Evolutionary conservation across 2,888 invertebrate species (phyloP).

Genomic region (Habrosyne pyritoides): DNA sequence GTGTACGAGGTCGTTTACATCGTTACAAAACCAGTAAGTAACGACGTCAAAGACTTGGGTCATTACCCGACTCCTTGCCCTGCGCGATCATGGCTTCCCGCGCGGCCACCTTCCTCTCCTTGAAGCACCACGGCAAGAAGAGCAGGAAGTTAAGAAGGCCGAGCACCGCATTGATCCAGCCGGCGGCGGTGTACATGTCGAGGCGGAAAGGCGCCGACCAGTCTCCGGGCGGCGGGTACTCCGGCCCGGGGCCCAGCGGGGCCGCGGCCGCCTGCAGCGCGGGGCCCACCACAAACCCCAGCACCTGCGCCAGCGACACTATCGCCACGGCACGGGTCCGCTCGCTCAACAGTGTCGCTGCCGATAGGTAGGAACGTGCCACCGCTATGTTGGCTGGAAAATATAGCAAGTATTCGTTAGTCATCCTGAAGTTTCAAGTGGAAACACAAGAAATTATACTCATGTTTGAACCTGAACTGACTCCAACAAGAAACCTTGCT

Average conservation of each 20-base stretch:
- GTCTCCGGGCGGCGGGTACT: constrained; percentile 73
- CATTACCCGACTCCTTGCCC: constrained; percentile 86
- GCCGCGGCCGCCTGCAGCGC: constrained; percentile 92
- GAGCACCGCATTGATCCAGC: constrained; percentile 92
- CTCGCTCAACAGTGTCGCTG: constrained; percentile 91
- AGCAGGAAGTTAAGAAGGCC: constrained; percentile 88
- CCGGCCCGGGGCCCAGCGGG: constrained; percentile 86
- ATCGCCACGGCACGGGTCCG: constrained; percentile 92
- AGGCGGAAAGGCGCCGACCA: constrained; percentile 84
- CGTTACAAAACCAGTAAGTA: too few species aligned
- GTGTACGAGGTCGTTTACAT: too few species aligned
- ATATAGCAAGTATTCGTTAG: too few species aligned
- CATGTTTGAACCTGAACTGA: constrained; percentile 90
- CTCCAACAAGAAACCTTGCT: constrained; percentile 91
- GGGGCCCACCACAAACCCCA: constrained; percentile 94
- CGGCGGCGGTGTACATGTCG: constrained; percentile 94
- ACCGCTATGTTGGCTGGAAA: constrained; percentile 90
- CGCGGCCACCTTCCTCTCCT: constrained; percentile 90
- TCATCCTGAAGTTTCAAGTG: too few species aligned
- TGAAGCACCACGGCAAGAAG: constrained; percentile 89
- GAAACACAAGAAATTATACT: not conserved
- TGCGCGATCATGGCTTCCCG: constrained; percentile 90
- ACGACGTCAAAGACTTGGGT: not conserved
- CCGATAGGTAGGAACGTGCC: constrained; percentile 92
- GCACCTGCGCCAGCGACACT: constrained; percentile 92